A percentile compares a stretch with the other conserved stretches of the same genome.
Conservation (phyloP, 1,140 invertebrate genomes). For the Mya arenaria region DNA sequence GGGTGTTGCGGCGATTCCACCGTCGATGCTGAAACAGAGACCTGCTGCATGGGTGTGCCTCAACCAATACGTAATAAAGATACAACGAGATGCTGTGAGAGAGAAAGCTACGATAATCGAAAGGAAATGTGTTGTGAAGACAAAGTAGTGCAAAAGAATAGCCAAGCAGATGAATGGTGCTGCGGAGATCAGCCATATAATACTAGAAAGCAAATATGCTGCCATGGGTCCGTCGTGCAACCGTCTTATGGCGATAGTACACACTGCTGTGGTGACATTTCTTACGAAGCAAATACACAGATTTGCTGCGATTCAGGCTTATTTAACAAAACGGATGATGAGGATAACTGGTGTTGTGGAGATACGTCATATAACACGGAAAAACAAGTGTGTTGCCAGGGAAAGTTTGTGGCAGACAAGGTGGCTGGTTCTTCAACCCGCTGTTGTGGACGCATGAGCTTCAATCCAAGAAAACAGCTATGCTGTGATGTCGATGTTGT, state of each 20-base stretch:
- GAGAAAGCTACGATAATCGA: constrained; percentile 13
- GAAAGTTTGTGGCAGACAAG: not conserved
- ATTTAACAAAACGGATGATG: not conserved
- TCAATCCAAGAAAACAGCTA: constrained; percentile 6
- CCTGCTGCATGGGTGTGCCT: constrained; percentile 20
- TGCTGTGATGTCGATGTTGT: constrained; percentile 15
- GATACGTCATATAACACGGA: not conserved
- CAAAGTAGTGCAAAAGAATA: not conserved
- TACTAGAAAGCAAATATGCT: constrained; percentile 7
- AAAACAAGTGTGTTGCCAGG: constrained; percentile 9
- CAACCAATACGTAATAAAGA: constrained; percentile 1
- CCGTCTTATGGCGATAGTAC: constrained; percentile 25
- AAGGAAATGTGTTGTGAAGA: constrained; percentile 20
- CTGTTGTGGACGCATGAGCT: constrained; percentile 3
- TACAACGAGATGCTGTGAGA: constrained; percentile 10
- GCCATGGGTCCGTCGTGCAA: constrained; percentile 31
- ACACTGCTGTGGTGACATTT: constrained; percentile 22
- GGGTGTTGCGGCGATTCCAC: constrained; percentile 24
- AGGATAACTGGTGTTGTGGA: constrained; percentile 32
- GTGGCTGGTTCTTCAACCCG: not conserved
- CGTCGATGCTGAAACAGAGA: constrained; percentile 13
- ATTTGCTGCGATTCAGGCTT: constrained; percentile 24
- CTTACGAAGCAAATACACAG: constrained; percentile 6
- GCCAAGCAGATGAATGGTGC: constrained; percentile 1
- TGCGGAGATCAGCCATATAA: constrained; percentile 17